Evolutionary conservation across 1,140 invertebrate genomes (phyloP), one percentile per base, ranked within the genome.

Genomic region (Bombus cullumanus): DNA sequence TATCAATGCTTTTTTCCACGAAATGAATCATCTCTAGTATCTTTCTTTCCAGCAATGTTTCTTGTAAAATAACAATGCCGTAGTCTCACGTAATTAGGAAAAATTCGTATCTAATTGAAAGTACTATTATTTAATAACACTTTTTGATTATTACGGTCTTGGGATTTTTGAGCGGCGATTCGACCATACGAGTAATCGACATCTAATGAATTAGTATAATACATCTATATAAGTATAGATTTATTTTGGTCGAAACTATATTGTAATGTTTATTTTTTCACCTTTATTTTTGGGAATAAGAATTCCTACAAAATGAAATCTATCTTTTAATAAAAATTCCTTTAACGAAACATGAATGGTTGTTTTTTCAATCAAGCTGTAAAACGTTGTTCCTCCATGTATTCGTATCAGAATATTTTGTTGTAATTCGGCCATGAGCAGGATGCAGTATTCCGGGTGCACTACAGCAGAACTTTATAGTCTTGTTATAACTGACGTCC

Each of bases 1-100:
- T 81, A 81, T 80, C 53, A 71, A 53, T 88, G 57, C 62, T 77
- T 80, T 47, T 22, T 64, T 84, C 15, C 22, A 8, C 13, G 8
- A 84, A 85, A 81, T 18, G 25, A 82, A 85, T 76, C 43, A 41
- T 53, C 18, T 53, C 47, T 5, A 53, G 18, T 53, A 22, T 22
- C 47, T 3, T 25, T 18, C 22, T 86, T 47, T 62, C 39, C 18
- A 68, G 28, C 69, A 13, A 22, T 28, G 59, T 62, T 13, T 4
- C 59, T 62, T 13, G 10, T 62, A n/a, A 62, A 13, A 53, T 22
- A 53, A 53, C 47, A 53, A 53, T 8, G 0, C 47, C 1, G 47
- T 22, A 8, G 0, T 53, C 47, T 53, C 47, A 0, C 6, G 18
- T 53, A 53, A 53, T 53, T 53, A 8, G 6, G 1, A 47, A 8